A percentile compares a stretch with the other conserved stretches of the same genome.
Conservation (phyloP, 2,888 invertebrate species). For the Drosophila conformis region DNA sequence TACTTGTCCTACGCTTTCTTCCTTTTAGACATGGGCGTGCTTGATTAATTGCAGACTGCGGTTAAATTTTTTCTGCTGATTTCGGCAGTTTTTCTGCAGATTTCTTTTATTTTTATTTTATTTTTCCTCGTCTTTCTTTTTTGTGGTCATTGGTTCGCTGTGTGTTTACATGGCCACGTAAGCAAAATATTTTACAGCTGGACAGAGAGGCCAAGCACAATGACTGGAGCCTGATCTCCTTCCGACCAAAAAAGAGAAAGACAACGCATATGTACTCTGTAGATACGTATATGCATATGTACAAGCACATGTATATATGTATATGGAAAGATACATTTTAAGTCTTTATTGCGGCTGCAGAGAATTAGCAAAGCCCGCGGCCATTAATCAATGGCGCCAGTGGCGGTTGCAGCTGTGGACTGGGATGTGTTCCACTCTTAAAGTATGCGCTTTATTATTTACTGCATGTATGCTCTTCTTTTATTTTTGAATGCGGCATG, state of each 20-base stretch:
- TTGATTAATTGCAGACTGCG: constrained; percentile 74
- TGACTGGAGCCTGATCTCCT: constrained; percentile 8
- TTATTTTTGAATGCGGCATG: neutral
- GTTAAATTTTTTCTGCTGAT: constrained; percentile 69
- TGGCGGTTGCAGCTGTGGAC: constrained; percentile 38
- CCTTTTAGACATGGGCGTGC: constrained; percentile 46
- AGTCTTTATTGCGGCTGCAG: constrained; percentile 31
- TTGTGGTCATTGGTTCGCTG: constrained; percentile 16
- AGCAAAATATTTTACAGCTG: constrained; percentile 64
- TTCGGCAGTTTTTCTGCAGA: constrained; percentile 55
- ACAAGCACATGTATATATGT: neutral
- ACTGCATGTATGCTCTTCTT: constrained; percentile 43
- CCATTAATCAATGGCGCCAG: constrained; percentile 56
- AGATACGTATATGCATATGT: neutral
- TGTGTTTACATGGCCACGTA: constrained; percentile 55
- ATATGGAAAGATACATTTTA: constrained; percentile 31
- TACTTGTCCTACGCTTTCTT: constrained; percentile 8
- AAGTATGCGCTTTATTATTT: constrained; percentile 61
- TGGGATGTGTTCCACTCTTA: constrained; percentile 32
- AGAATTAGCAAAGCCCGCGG: constrained; percentile 52
- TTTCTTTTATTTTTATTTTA: constrained; percentile 9
- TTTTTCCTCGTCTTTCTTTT: neutral
- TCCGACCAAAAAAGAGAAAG: neutral
- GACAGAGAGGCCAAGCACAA: constrained; percentile 29
- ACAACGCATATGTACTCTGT: neutral